A percentile compares a stretch with the other conserved stretches of the same genome.
Evolutionary conservation across 2,113 vertebrate species (phyloP).

Genomic region (Entelurus aequoreus): DNA sequence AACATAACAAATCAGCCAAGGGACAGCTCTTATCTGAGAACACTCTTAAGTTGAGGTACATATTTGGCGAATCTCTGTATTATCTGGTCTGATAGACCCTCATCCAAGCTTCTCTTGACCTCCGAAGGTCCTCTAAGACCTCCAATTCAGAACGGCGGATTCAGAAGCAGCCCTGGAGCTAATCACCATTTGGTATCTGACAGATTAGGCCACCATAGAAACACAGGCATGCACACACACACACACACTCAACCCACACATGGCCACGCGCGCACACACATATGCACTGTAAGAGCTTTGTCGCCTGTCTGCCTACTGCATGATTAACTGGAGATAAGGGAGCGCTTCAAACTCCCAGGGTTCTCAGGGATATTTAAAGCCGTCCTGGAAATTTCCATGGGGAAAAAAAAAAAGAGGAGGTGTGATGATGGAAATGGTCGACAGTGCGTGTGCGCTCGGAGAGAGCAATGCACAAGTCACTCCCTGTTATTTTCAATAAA

Average conservation of each 20-base stretch:
- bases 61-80: slow-evolving; percentile 20
- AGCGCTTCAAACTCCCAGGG: slow-evolving; percentile 59
- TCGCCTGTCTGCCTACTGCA: slow-evolving; percentile 53
- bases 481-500: slow-evolving; percentile 49
- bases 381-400: slow-evolving; percentile 67
- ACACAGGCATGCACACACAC: slow-evolving; percentile 28
- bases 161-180: slow-evolving; percentile 65
- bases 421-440: slow-evolving; percentile 38
- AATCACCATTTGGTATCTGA: slow-evolving; percentile 72
- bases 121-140: slow-evolving; percentile 58
- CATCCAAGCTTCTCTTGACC: slow-evolving; percentile 51
- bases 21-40: too few species aligned
- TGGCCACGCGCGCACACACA: slow-evolving; percentile 24
- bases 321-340: slow-evolving; percentile 72
- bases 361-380: slow-evolving; percentile 69
- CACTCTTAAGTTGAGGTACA: background rate
- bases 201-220: slow-evolving; percentile 63
- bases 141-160: slow-evolving; percentile 68
- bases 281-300: slow-evolving; percentile 19
- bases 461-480: slow-evolving; percentile 39
- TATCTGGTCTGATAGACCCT: slow-evolving; percentile 33
- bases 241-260: slow-evolving; percentile 26
- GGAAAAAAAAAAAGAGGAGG: slow-evolving; percentile 40
- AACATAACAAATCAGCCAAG: too few species aligned
- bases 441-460: slow-evolving; percentile 7